A percentile compares a stretch with the other conserved stretches of the same genome.
These are phyloP conservation scores for Lophotriccus pileatus DNA, from an alignment of 2,797 vertebrate genomes.

Conservation along the genomic window DNA sequence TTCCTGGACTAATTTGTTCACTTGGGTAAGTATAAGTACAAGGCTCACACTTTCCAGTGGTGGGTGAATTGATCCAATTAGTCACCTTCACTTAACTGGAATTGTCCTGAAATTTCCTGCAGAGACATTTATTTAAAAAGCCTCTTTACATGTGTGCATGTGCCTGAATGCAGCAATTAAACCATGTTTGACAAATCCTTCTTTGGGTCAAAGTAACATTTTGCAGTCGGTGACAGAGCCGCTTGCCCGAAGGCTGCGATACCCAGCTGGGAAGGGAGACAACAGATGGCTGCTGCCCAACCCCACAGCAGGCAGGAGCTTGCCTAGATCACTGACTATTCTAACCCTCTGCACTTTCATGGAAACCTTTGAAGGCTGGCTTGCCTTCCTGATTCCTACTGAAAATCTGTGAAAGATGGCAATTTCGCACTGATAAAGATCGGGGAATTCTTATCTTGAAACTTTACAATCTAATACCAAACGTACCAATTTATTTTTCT, in stretches of 20 bases:
- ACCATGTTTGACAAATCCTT: background rate
- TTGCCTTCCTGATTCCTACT: background rate
- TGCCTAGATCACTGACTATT: background rate
- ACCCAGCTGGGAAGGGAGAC: background rate
- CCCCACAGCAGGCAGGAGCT: background rate
- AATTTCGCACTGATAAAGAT: background rate
- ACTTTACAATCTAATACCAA: background rate
- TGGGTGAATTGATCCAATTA: background rate
- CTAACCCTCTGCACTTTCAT: background rate
- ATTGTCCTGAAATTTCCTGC: background rate
- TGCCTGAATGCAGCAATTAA: background rate
- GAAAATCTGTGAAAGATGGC: background rate
- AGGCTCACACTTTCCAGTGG: background rate
- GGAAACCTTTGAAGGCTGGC: background rate
- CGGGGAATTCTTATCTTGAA: background rate
- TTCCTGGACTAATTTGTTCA: background rate
- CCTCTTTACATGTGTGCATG: background rate
- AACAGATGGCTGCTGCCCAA: background rate
- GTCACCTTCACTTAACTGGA: background rate
- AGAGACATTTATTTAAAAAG: background rate
- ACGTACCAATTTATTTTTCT: background rate
- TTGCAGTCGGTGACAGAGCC: background rate
- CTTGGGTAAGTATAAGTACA: background rate
- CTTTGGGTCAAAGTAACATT: background rate
- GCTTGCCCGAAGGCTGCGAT: background rate